Conservation (phyloP, 2,888 invertebrate species). For the Cryptocheilus praepositus region DNA sequence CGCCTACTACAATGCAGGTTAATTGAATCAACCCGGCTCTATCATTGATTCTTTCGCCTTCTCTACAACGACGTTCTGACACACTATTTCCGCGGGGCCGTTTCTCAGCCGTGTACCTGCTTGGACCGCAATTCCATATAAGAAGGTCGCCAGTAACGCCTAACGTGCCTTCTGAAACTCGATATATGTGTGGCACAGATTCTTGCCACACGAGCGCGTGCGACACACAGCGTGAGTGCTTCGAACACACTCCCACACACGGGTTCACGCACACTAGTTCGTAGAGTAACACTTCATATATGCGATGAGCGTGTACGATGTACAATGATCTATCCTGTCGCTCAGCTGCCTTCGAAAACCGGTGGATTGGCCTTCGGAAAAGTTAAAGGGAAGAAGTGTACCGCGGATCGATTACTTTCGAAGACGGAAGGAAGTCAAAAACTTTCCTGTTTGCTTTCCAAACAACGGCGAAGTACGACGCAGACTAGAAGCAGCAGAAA, state of each 20-base stretch:
- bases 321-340: slow-evolving; percentile 1
- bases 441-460: no score
- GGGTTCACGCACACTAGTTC: slow-evolving; percentile 17
- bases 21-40: no score
- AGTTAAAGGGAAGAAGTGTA: slow-evolving; percentile 20
- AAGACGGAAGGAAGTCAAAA: background rate
- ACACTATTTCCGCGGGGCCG: slow-evolving; percentile 13
- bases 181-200: slow-evolving; percentile 47
- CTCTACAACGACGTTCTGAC: no score
- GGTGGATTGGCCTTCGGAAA: slow-evolving; percentile 31
- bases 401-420: slow-evolving; percentile 23
- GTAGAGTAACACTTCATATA: slow-evolving; percentile 34
- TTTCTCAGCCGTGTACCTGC: slow-evolving; percentile 47
- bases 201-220: slow-evolving; percentile 27
- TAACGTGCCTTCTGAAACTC: slow-evolving; percentile 57
- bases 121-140: slow-evolving; percentile 56
- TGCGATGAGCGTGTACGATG: no score
- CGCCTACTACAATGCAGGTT: no score
- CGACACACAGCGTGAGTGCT: slow-evolving; percentile 6
- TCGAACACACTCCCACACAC: background rate
- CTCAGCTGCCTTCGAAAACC: slow-evolving; percentile 48
- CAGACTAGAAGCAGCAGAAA: no score
- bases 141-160: slow-evolving; percentile 51
- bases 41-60: no score
- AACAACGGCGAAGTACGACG: no score